Evolutionary conservation across 2,888 invertebrate species (phyloP).

Genomic region (Chrysopilus asiliformis): DNA sequence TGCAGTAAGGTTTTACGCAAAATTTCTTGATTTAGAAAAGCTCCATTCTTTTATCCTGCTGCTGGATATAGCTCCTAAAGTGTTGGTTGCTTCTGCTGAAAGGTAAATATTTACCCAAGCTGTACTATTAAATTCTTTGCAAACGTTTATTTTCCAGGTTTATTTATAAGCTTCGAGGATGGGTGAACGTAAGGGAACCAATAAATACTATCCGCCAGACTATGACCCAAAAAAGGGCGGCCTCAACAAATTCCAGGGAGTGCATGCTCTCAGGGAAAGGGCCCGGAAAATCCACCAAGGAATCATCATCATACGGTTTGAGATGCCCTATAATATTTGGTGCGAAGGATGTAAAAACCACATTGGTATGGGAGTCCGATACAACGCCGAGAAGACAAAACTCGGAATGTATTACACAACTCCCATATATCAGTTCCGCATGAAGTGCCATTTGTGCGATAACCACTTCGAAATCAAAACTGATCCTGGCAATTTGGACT

Average conservation of each 20-base stretch:
- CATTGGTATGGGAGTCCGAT: constrained; percentile 98
- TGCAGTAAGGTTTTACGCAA: too few relatives aligned
- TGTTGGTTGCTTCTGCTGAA: too few relatives aligned
- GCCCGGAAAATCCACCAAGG: constrained; percentile 92
- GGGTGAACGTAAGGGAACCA: constrained; percentile 98
- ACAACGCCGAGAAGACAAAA: constrained; percentile 87
- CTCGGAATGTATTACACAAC: constrained; percentile 97
- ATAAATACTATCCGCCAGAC: constrained; percentile 97
- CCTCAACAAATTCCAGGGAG: constrained; percentile 84
- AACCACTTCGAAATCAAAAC: constrained; percentile 97
- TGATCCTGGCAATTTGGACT: constrained; percentile 95
- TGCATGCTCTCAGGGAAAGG: constrained; percentile 90
- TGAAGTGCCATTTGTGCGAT: constrained; percentile 96
- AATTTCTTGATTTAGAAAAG: too few relatives aligned
- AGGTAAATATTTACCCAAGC: too few relatives aligned
- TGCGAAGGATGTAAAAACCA: constrained; percentile 97
- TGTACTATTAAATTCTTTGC: too few relatives aligned
- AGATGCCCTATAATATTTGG: constrained; percentile 99
- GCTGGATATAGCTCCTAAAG: too few relatives aligned
- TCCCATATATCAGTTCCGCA: constrained; percentile 93
- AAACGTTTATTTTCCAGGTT: too few relatives aligned
- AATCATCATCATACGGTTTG: constrained; percentile 72
- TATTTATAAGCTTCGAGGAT: too few relatives aligned
- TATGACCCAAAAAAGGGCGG: constrained; percentile 93
- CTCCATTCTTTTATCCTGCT: too few relatives aligned